Percentiles rank a stretch among this genome's conserved stretches.
phyloP scores from a whole-genome alignment of 1,140 invertebrate genomes.

The Cataglyphis hispanica region DNA sequence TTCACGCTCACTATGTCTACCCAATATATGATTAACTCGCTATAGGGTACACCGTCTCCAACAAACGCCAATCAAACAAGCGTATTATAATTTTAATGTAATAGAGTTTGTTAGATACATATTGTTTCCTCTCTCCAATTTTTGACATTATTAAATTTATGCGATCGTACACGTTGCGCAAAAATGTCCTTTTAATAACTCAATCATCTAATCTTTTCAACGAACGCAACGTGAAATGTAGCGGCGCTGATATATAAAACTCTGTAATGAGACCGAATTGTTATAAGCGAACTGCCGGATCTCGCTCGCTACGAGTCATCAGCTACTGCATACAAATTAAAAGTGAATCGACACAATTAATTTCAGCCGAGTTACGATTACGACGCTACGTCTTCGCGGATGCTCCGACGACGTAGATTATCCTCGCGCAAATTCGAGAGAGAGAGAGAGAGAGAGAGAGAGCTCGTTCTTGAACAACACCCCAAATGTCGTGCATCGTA shows the following conservation, averaged over 20 bases:
- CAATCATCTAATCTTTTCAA: background rate
- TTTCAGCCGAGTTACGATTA: constrained; percentile 6
- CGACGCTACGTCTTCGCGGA: background rate
- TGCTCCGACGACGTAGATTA: background rate
- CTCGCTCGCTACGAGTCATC: background rate
- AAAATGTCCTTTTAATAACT: background rate
- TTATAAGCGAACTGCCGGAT: background rate
- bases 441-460: background rate
- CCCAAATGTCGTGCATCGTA: background rate
- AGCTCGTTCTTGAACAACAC: background rate
- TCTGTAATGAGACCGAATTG: background rate
- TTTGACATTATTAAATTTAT: constrained; percentile 13
- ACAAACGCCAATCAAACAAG: constrained; percentile 12
- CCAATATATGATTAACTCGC: constrained; percentile 38
- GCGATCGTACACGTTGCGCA: background rate
- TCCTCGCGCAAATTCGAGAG: background rate
- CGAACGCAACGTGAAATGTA: background rate
- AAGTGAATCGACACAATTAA: constrained; percentile 26
- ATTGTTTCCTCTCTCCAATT: background rate
- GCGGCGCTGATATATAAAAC: background rate
- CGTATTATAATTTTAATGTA: constrained; percentile 16
- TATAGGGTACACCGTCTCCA: background rate
- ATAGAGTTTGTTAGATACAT: background rate
- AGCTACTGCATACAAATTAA: constrained; percentile 24
- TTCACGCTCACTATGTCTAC: constrained; percentile 14